Evolutionary conservation across 1,140 invertebrate genomes (phyloP), one percentile per base, ranked within the genome.

Genomic region (Aphidius gifuensis): DNA sequence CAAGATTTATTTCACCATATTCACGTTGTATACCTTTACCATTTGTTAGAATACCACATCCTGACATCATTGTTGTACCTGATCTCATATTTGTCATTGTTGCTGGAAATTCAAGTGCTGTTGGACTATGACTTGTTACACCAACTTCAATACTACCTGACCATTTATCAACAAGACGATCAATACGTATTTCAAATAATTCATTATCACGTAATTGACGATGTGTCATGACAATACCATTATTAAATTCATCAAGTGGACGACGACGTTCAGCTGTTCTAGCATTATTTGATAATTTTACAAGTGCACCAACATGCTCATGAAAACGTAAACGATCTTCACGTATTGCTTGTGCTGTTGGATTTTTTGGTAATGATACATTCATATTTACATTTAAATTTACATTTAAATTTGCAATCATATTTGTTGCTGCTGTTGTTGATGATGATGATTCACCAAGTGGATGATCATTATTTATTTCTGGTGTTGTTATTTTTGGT

Each of bases 21-120:
- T 97, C 93, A 42, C 92, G 84, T 62, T 92, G 87, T 3, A 92
- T 95, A 5, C 93, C 94, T 80, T 96, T 94, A 4, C 94, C 94
- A 80, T 97, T 97, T 6, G 93, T 92, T 5, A 97, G 80, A 68
- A 98, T 96, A 46, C 94, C 94, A 82, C 92, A 94, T 1, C 95
- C 94, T 45, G 93, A 96, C 94, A 98, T 97, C 92, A 98, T 97
- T 5, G 94, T 94, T 4, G 94, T 97, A 2, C 95, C 94, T 11
- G 91, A 92, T 61, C 93, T 85, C 89, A 98, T 92, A 78, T 97
- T 97, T 2, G 95, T 98, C 94, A 98, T 97, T 9, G 96, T 98
- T 2, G 93, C 93, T 38, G 95, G 96, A 80, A 97, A 97, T 51
- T 96, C 90, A 60, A 98, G 83, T 0, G 87, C 86, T 5, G 87